These are phyloP conservation scores for Lasioglossum marginatum DNA, from an alignment of 2,888 invertebrate genomes.

Conservation along the genomic window DNA sequence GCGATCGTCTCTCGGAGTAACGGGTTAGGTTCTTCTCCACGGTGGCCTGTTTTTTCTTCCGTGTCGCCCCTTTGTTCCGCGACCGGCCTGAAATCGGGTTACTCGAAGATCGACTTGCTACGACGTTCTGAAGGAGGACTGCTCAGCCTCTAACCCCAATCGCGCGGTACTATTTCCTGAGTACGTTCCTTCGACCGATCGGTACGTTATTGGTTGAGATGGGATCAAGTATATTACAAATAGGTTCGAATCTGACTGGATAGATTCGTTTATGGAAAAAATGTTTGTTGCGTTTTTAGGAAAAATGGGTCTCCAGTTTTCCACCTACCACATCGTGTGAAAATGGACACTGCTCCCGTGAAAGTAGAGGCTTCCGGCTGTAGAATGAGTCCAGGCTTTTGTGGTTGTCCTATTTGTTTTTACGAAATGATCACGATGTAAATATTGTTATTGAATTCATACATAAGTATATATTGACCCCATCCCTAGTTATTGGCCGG, in stretches of 20 bases:
- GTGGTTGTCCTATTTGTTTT: no score
- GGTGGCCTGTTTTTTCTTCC: constrained; percentile 10
- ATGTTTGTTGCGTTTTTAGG: no score
- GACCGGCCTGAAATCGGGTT: constrained; percentile 3
- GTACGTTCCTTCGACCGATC: neutral
- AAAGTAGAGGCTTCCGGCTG: no score
- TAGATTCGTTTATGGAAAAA: no score
- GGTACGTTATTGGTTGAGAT: neutral
- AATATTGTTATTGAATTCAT: no score
- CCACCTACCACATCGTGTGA: no score
- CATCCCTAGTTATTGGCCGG: neutral
- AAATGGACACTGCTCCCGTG: no score
- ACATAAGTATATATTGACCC: neutral
- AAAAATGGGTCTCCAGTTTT: no score
- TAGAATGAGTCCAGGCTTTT: no score
- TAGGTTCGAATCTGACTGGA: neutral
- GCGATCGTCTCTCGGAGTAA: neutral
- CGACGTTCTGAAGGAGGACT: constrained; percentile 1
- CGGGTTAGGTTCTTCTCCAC: neutral
- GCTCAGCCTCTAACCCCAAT: constrained; percentile 13
- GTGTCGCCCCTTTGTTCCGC: constrained; percentile 1
- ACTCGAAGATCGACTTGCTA: constrained; percentile 8
- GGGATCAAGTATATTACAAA: neutral
- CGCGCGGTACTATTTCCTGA: neutral
- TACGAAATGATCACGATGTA: no score